A percentile compares a stretch with the other conserved stretches of the same genome.
These are phyloP conservation scores for Flexamia atlantica DNA, from an alignment of 2,888 invertebrate species.

Conservation along the genomic window DNA sequence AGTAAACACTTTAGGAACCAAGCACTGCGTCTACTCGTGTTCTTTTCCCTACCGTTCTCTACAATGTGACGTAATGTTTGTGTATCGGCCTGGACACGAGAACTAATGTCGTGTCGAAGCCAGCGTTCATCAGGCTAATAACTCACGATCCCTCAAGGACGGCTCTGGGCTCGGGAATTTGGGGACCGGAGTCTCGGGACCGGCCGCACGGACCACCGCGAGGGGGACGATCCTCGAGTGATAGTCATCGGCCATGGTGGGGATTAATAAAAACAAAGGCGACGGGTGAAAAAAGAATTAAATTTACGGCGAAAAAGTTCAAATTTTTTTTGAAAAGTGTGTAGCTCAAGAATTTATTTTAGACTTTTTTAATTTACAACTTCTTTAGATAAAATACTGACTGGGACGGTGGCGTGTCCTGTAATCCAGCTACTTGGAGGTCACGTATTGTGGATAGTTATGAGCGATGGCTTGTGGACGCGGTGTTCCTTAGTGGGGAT, in stretches of 20 bases:
- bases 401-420: no score
- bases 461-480: no score
- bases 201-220: background rate
- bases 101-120: slow-evolving; percentile 12
- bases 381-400: no score
- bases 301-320: no score
- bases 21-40: no score
- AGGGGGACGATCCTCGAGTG: background rate
- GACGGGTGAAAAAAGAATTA: background rate
- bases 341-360: no score
- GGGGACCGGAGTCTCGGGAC: slow-evolving; percentile 9
- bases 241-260: background rate
- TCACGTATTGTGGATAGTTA: no score
- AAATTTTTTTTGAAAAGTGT: no score
- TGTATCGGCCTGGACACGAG: slow-evolving; percentile 4
- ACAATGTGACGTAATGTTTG: background rate
- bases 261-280: background rate
- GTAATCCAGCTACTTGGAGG: no score
- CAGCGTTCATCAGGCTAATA: background rate
- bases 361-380: no score
- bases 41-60: background rate
- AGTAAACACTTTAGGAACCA: no score
- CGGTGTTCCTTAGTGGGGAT: no score
- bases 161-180: background rate
- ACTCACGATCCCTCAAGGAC: slow-evolving; percentile 36